Evolutionary conservation across 2,113 vertebrate genomes (phyloP), one percentile per base, ranked within the genome.

Genomic region (Ictidomys tridecemlineatus): DNA sequence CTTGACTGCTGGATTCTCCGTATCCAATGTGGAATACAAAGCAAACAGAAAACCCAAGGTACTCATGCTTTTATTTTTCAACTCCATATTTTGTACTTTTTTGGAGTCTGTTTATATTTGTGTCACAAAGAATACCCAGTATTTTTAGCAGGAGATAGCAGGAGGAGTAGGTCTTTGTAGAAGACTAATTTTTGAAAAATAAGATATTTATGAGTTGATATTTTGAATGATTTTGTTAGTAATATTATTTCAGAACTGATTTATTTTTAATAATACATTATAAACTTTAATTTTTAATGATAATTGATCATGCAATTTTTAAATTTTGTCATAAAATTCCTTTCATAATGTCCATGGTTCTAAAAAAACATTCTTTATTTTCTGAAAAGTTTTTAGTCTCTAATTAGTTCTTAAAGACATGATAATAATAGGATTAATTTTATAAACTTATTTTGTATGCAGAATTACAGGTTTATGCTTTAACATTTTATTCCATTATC

Each of bases 401-500:
- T 22, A 48, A 88, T 3, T 24, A 84, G 3, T 37, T 93, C 45
- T 93, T 86, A 78, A 8, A 90, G 82, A 56, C 32, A 73, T 8
- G 45, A 24, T 22, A 76, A 51, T 91, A 73, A 82, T 30, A 70
- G 16, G 11, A 9, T 94, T 80, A 48, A 79, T 65, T 89, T 73
- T 87, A 87, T 69, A 84, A 67, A 53, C 32, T 72, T 94, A 72
- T 85, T 65, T 70, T 93, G 26, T 78, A 18, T 67, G 28, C 2
- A 13, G 28, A 72, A 74, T 88, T 85, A 45, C 0, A 82, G 22
- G 45, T 22, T 84, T 87, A 87, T 39, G 5, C 20, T 42, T 30
- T 83, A 82, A 77, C 4, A 92, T 61, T 95, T 65, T 72, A 87
- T 85, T 77, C 30, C 26, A 39, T 93, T 78, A 58, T 51, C 42